A percentile compares a stretch with the other conserved stretches of the same genome.
These are phyloP conservation scores for Calcarius ornatus DNA, from an alignment of 2,113 vertebrate species.

Conservation along the genomic window DNA sequence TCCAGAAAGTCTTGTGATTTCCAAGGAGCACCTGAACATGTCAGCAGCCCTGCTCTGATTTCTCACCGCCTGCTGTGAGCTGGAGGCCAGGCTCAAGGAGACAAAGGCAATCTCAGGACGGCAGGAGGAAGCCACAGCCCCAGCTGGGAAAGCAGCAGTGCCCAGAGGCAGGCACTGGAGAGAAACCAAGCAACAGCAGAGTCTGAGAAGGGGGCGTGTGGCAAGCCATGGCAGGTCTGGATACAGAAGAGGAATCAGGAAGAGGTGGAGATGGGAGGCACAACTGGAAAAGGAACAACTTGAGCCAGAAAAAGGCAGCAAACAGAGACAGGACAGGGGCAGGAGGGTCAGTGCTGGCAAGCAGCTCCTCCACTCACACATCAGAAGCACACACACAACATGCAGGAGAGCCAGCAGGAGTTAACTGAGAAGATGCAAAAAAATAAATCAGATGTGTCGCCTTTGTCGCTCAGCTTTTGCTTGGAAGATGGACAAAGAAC, in stretches of 20 bases:
- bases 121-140: neutral
- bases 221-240: neutral
- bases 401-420: neutral
- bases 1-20: neutral
- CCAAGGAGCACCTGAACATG: neutral
- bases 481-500: neutral
- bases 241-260: neutral
- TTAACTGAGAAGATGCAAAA: neutral
- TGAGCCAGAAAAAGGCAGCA: neutral
- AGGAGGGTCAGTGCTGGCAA: neutral
- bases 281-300: neutral
- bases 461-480: neutral
- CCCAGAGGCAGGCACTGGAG: neutral
- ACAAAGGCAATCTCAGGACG: neutral
- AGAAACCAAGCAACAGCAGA: neutral
- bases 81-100: neutral
- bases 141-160: neutral
- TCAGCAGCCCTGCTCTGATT: neutral
- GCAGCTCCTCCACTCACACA: neutral
- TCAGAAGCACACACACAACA: neutral
- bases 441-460: fast-evolving
- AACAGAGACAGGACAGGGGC: neutral
- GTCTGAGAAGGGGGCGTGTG: neutral
- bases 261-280: neutral
- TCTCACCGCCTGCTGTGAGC: neutral